A percentile compares a stretch with the other conserved stretches of the same genome.
These are phyloP conservation scores for Tiphia femorata DNA, from an alignment of 2,888 invertebrate genomes.

Conservation along the genomic window DNA sequence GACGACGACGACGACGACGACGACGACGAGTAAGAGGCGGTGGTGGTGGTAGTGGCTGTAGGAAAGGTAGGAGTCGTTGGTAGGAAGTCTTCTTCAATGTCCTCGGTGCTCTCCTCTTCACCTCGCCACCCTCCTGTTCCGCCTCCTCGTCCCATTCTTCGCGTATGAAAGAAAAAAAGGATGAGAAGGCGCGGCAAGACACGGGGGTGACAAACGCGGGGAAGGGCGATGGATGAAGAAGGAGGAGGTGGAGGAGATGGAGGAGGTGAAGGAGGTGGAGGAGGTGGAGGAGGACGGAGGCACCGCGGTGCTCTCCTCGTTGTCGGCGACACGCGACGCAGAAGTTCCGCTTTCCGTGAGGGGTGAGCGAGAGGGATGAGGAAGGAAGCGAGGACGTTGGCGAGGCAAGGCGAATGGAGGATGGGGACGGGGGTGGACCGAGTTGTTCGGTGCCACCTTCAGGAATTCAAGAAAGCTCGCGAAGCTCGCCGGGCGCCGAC, in stretches of 20 bases:
- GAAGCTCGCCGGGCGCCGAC: too few species aligned
- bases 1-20: too few species aligned
- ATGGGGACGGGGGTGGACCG: constrained; percentile 10
- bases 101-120: constrained; percentile 31
- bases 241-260: neutral
- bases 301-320: too few species aligned
- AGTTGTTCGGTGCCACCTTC: constrained; percentile 31
- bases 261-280: neutral
- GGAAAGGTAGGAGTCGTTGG: constrained; percentile 15
- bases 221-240: too few species aligned
- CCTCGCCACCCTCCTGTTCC: constrained; percentile 30
- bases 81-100: constrained; percentile 47
- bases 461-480: constrained; percentile 55
- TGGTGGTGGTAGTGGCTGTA: constrained; percentile 13
- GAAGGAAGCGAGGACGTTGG: constrained; percentile 11
- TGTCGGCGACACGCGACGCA: neutral
- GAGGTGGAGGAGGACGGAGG: neutral
- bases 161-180: constrained; percentile 1
- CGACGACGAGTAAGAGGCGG: constrained; percentile 1
- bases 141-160: constrained; percentile 28
- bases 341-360: too few species aligned
- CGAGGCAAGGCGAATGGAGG: constrained; percentile 13
- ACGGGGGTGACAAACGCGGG: constrained; percentile 12
- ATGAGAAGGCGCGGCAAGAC: constrained; percentile 20
- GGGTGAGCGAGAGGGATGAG: neutral